A percentile compares a stretch with the other conserved stretches of the same genome.
These are phyloP conservation scores for Leptinotarsa juncta DNA, from an alignment of 2,888 invertebrate species.

Conservation along the genomic window DNA sequence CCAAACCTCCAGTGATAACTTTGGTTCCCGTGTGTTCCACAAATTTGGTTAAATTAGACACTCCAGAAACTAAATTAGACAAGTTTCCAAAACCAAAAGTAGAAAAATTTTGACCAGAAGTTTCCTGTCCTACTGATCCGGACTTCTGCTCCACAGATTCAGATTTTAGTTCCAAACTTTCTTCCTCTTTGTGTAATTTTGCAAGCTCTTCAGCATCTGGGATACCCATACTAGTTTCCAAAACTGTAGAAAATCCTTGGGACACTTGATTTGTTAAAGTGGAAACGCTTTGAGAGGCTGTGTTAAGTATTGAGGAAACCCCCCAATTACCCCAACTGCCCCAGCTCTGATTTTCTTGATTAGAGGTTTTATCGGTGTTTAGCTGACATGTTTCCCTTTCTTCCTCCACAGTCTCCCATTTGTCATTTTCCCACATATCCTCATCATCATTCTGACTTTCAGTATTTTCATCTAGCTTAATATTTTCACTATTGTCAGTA, in stretches of 20 bases:
- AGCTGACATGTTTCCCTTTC: conserved; percentile 15
- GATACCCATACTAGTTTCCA: conserved; percentile 86
- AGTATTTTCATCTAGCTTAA: conserved; percentile 41
- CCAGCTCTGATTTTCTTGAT: conserved; percentile 38
- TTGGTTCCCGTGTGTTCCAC: conserved; percentile 73
- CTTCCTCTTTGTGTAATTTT: conserved; percentile 61
- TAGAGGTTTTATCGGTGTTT: background rate
- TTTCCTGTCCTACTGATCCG: background rate
- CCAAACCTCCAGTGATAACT: conserved; percentile 83
- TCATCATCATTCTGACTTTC: conserved; percentile 48
- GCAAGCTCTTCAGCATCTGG: conserved; percentile 86
- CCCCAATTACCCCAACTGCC: conserved; percentile 80
- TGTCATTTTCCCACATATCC: conserved; percentile 65
- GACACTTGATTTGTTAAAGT: conserved; percentile 85
- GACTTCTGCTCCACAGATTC: conserved; percentile 1
- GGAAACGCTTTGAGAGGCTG: conserved; percentile 81
- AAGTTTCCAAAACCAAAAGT: conserved; percentile 68
- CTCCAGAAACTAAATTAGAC: conserved; percentile 75
- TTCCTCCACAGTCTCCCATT: conserved; percentile 67
- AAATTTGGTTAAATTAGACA: conserved; percentile 73
- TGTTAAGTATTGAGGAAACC: conserved; percentile 77
- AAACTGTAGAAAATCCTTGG: conserved; percentile 80
- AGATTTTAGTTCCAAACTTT: conserved; percentile 28
- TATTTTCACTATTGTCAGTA: background rate
- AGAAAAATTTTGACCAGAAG: conserved; percentile 14